These are phyloP conservation scores for Leuciscus waleckii DNA, from an alignment of 2,797 vertebrate genomes.

Conservation along the genomic window DNA sequence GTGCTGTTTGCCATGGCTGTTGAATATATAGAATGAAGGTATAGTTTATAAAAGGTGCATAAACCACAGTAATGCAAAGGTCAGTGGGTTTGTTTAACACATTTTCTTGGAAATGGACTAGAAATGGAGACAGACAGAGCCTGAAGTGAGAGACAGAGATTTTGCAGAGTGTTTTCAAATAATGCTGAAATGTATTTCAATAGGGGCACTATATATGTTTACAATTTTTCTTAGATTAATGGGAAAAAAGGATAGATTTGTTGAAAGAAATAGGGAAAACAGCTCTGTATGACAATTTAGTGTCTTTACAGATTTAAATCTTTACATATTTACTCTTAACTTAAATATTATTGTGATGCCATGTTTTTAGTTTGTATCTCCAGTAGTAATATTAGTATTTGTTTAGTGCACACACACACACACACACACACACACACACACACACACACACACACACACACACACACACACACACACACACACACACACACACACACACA, in stretches of 20 bases:
- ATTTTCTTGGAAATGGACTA: slow-evolving; percentile 40
- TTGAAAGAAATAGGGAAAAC: background rate
- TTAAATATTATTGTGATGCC: background rate
- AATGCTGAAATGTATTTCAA: background rate
- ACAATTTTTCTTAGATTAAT: background rate
- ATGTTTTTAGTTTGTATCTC: background rate
- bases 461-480: no score
- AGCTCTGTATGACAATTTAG: background rate
- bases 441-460: no score
- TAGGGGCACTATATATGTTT: background rate
- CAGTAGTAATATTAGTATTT: background rate
- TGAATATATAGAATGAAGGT: slow-evolving; percentile 49
- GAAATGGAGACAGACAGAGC: slow-evolving; percentile 22
- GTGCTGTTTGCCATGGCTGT: slow-evolving; percentile 43
- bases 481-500: no score
- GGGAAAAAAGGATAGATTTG: background rate
- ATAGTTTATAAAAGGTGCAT: slow-evolving; percentile 52
- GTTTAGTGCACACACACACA: no score
- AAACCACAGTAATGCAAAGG: slow-evolving; percentile 53
- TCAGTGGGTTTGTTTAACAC: slow-evolving; percentile 47
- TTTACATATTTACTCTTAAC: background rate
- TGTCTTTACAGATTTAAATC: background rate
- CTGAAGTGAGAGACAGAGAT: background rate
- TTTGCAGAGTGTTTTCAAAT: slow-evolving; percentile 11
- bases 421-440: no score